Conservation (phyloP, 2,888 invertebrate species). For the Tuta absoluta region DNA sequence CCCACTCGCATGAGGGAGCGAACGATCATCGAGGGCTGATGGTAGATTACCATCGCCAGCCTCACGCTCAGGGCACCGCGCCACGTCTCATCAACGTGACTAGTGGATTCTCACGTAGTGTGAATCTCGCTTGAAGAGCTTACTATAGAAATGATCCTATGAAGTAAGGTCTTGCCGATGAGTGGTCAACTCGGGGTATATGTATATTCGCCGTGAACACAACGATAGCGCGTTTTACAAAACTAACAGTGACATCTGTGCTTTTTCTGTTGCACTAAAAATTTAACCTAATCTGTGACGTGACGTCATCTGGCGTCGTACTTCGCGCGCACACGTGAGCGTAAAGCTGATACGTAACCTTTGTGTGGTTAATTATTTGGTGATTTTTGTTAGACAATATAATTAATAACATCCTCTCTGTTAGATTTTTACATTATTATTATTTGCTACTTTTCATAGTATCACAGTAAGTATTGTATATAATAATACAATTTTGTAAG, state of each 20-base stretch:
- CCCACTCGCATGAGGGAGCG: conserved; percentile 27
- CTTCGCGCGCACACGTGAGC: background rate
- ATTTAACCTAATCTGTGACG: background rate
- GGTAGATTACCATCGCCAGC: conserved; percentile 30
- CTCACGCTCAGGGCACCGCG: conserved; percentile 85
- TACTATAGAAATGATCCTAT: conserved; percentile 37
- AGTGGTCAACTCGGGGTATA: background rate
- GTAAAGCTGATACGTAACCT: background rate
- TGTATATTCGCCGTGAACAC: conserved; percentile 3
- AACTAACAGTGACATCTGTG: background rate
- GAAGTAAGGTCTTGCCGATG: conserved; percentile 34
- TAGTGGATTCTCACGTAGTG: conserved; percentile 33
- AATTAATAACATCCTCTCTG: too few relatives aligned
- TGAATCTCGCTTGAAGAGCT: conserved; percentile 31
- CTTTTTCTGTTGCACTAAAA: background rate
- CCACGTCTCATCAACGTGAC: conserved; percentile 77
- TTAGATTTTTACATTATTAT: too few relatives aligned
- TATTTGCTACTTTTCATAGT: too few relatives aligned
- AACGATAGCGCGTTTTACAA: conserved; percentile 4
- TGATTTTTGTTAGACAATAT: too few relatives aligned
- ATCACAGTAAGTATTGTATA: too few relatives aligned
- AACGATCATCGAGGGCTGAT: conserved; percentile 38
- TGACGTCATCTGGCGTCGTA: background rate
- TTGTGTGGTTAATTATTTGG: too few relatives aligned
- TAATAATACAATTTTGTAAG: too few relatives aligned